A percentile compares a stretch with the other conserved stretches of the same genome.
Conservation (phyloP, 1,140 invertebrate species). For the Eupristina koningsbergeri region DNA sequence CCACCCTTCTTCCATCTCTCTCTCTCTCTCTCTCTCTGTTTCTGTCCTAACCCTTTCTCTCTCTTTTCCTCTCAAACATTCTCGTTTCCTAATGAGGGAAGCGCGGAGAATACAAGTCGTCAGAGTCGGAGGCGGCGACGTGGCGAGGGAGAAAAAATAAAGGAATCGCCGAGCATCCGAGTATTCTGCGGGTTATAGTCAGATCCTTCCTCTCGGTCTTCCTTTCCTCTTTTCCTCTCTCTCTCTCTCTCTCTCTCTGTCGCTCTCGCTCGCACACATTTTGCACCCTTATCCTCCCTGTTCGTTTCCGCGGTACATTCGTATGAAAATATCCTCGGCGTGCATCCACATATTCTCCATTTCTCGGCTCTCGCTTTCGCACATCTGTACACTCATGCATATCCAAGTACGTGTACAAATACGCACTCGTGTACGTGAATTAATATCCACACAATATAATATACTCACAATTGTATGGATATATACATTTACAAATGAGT, state of each 20-base stretch:
- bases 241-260: not conserved
- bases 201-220: slow-evolving; percentile 15
- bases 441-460: slow-evolving; percentile 34
- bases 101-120: not conserved
- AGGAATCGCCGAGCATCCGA: not conserved
- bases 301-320: slow-evolving; percentile 34
- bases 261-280: not conserved
- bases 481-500: not conserved
- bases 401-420: not conserved
- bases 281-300: not conserved
- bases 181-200: slow-evolving; percentile 1
- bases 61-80: not conserved
- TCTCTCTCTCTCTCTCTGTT: not conserved
- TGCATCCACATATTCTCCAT: not conserved
- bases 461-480: slow-evolving; percentile 10
- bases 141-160: not conserved
- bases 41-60: too few species aligned
- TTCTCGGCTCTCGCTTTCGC: not conserved
- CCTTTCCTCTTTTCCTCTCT: too few species aligned
- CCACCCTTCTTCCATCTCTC: not conserved
- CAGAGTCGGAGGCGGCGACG: too few species aligned
- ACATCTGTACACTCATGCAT: not conserved
- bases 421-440: not conserved
- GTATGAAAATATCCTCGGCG: slow-evolving; percentile 29
- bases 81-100: slow-evolving; percentile 38